These are phyloP conservation scores for Cydia amplana DNA, from an alignment of 1,140 invertebrate genomes.

Conservation along the genomic window DNA sequence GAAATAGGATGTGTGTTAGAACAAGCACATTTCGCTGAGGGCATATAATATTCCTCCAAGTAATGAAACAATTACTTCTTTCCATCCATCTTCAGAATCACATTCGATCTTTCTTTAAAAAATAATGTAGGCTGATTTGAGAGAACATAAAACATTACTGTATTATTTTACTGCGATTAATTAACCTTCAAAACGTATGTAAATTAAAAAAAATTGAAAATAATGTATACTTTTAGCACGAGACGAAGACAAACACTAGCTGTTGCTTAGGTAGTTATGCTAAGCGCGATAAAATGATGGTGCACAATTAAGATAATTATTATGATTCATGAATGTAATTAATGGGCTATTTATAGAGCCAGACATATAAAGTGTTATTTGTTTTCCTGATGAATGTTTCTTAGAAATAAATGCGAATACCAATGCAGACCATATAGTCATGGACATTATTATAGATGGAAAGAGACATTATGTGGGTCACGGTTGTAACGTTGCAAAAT, in stretches of 20 bases:
- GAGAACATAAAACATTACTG: no score
- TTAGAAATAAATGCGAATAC: background rate
- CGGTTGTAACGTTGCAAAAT: background rate
- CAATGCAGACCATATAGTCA: background rate
- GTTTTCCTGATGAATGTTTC: background rate
- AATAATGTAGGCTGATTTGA: no score
- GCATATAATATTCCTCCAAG: no score
- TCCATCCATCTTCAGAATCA: no score
- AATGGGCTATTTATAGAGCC: background rate
- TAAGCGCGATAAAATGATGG: background rate
- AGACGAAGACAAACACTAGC: background rate
- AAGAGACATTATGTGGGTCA: background rate
- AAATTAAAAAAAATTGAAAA: no score
- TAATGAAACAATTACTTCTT: no score
- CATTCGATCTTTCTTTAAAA: no score
- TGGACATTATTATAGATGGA: background rate
- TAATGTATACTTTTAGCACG: background rate
- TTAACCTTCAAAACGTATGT: no score
- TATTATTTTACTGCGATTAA: no score
- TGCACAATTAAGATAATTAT: constrained; percentile 3
- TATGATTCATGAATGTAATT: background rate
- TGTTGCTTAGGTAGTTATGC: no score
- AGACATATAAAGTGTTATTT: background rate
- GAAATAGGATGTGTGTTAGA: no score
- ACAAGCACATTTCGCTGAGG: no score